Base-by-base conservation (phyloP, 1,140 invertebrate species). In the Drosophila subobscura region DNA sequence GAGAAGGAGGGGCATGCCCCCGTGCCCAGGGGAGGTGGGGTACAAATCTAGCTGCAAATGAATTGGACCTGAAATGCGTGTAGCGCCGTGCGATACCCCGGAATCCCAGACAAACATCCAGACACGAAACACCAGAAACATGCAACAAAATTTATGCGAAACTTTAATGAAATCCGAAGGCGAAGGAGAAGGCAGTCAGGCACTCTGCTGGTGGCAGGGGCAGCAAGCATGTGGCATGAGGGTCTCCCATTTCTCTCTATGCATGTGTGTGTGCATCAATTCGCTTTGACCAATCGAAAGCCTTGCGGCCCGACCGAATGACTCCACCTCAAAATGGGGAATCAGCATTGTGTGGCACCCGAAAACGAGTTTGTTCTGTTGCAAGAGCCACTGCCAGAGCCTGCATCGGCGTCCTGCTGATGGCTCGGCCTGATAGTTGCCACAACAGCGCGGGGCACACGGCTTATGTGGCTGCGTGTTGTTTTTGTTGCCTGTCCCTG, bases 91-190 rank as follows among this genome's bases (percentile, higher is more conserved):
- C 81, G 78, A 88, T 88, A 86, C 33, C 42, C 45, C 42, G 64
- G 46, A 71, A 49, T 46, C 22, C 23, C 33, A 4, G 68, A 56
- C 57, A 64, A 50, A 25, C 44, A 20, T 20, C 16, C 16, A 72
- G 61, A 72, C 65, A 71, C 77, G 77, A 75, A 86, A 77, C 58
- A 77, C 52, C 72, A 40, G 66, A 64, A 83, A 76, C 83, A 88
- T 88, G 83, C 83, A 88, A 88, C 83, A 88, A 88, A 79, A 88
- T 88, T 88, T 88, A 88, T 88, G 83, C 78, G 83, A 79, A 89
- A 61, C 83, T 76, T 72, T 78, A 88, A 86, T 83, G 78, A 89
- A 83, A 75, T 51, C 55, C 78, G 10, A 37, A 78, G 60, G 61
- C 44, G 44, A 2, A 45, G 5, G 42, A 40, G 46, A 25, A n/a